Conservation (phyloP, 1,140 invertebrate species). For the Nasonia vitripennis region DNA sequence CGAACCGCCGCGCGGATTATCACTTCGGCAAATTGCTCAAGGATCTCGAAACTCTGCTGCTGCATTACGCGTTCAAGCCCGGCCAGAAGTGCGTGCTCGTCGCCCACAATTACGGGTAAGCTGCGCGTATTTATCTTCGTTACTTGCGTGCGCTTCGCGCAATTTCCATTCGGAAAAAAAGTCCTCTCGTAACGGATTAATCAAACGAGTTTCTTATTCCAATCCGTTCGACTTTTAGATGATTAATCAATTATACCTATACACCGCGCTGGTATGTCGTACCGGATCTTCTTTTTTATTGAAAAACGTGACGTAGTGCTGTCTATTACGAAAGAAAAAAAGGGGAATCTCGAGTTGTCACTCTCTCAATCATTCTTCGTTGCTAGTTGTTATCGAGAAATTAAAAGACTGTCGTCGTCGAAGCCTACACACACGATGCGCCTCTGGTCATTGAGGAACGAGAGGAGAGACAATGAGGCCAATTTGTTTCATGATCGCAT, state of each 20-base stretch:
- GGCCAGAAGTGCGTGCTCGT: conserved; percentile 71
- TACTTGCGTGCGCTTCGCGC: background rate
- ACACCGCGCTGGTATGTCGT: too few relatives aligned
- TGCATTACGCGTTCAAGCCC: conserved; percentile 75
- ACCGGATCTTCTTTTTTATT: background rate
- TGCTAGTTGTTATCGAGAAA: conserved; percentile 18
- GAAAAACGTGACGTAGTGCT: background rate
- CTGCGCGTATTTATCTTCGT: too few relatives aligned
- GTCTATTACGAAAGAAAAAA: background rate
- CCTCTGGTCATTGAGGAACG: background rate
- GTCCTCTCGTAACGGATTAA: too few relatives aligned
- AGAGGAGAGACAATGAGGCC: conserved; percentile 45
- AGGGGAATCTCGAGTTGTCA: background rate
- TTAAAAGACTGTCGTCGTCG: background rate
- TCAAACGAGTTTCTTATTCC: too few relatives aligned
- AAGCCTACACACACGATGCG: background rate
- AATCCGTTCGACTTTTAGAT: too few relatives aligned
- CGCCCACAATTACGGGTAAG: conserved; percentile 73
- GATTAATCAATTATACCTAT: background rate
- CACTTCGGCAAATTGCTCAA: conserved; percentile 80
- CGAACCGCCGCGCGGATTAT: conserved; percentile 78
- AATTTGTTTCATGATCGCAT: conserved; percentile 46
- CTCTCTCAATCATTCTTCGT: conserved; percentile 12
- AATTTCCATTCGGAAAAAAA: too few relatives aligned
- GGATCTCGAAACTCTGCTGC: conserved; percentile 80